phyloP scores from a whole-genome alignment of 2,113 vertebrate species.

The Sinosuthora webbiana region DNA sequence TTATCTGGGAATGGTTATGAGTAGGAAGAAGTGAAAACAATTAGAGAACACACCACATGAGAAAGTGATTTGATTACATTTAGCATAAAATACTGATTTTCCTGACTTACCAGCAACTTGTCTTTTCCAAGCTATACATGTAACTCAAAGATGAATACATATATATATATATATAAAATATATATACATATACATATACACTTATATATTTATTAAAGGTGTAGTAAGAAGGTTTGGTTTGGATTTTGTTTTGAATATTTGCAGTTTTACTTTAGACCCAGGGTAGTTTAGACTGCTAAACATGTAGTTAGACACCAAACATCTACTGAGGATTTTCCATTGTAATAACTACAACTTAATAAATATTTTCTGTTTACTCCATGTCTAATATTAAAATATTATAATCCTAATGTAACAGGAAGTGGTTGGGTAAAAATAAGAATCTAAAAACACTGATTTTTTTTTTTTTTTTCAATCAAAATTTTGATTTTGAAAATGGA shows the following conservation, averaged over 20 bases:
- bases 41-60: background rate
- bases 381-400: background rate
- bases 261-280: background rate
- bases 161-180: too few relatives aligned
- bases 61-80: background rate
- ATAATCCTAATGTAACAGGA: background rate
- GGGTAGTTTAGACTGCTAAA: background rate
- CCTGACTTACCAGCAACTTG: background rate
- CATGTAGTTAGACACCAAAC: background rate
- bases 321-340: background rate
- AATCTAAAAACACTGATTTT: background rate
- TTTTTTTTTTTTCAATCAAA: background rate
- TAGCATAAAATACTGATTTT: background rate
- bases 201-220: background rate
- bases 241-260: background rate
- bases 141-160: background rate
- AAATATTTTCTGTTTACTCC: background rate
- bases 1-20: background rate
- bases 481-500: background rate
- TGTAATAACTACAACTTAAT: background rate
- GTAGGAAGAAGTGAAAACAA: background rate
- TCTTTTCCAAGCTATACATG: background rate
- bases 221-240: background rate
- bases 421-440: background rate
- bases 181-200: too few relatives aligned